These are phyloP conservation scores for Tiliqua scincoides DNA, from an alignment of 2,113 vertebrate species.

Conservation along the genomic window DNA sequence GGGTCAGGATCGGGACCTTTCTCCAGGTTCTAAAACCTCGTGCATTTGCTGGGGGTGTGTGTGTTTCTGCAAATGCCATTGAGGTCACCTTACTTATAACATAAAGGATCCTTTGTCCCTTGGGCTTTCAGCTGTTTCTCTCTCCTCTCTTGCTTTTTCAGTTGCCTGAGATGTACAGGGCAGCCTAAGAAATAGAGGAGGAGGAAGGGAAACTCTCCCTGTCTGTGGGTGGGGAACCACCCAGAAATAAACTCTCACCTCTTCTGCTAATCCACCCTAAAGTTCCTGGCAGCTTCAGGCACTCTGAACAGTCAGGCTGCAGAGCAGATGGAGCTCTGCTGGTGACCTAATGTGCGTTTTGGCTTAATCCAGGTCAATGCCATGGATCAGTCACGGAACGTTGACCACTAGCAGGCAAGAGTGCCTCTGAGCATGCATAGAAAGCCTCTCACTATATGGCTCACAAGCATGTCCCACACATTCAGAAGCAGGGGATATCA, in stretches of 20 bases:
- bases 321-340: not conserved
- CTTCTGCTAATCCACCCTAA: not conserved
- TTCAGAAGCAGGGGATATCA: not conserved
- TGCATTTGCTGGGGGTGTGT: too few relatives aligned
- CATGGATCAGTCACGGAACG: too few relatives aligned
- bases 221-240: slow-evolving; percentile 21
- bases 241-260: slow-evolving; percentile 2
- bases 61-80: slow-evolving; percentile 10
- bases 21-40: not conserved
- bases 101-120: slow-evolving; percentile 18
- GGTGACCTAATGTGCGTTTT: too few relatives aligned
- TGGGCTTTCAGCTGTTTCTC: not conserved
- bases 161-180: not conserved
- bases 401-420: not conserved
- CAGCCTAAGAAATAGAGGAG: slow-evolving; percentile 1
- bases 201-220: not conserved
- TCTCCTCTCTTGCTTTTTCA: too few relatives aligned
- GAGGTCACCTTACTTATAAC: slow-evolving; percentile 39
- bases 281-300: not conserved
- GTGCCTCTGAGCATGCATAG: not conserved
- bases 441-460: not conserved
- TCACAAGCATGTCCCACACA: not conserved
- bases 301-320: not conserved
- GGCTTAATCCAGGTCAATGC: too few relatives aligned
- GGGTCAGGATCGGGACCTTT: not conserved